Evolutionary conservation across 2,113 vertebrate species (phyloP).

Genomic region (Platysteira castanea): DNA sequence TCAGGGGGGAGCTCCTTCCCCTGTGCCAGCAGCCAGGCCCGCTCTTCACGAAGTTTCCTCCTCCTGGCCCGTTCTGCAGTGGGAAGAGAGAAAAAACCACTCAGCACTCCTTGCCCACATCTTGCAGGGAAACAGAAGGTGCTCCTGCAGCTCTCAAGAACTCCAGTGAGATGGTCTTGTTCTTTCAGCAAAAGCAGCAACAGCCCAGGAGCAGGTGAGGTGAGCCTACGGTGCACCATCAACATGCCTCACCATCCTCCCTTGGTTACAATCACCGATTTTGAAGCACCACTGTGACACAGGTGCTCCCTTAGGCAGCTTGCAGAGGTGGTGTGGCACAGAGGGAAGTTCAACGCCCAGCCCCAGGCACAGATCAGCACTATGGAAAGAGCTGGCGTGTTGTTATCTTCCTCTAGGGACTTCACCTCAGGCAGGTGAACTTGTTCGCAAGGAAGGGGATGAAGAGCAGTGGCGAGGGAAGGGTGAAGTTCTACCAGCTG

Average conservation of each 20-base stretch:
- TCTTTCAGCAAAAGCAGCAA: neutral
- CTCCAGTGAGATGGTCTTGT: neutral
- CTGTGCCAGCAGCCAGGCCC: slow-evolving; percentile 90
- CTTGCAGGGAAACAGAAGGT: neutral
- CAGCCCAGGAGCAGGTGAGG: neutral
- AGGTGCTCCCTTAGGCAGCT: neutral
- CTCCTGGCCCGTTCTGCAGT: slow-evolving; percentile 88
- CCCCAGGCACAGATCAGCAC: neutral
- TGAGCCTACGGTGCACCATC: neutral
- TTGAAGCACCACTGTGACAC: neutral
- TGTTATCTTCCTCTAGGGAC: neutral
- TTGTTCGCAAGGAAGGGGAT: neutral
- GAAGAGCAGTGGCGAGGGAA: neutral
- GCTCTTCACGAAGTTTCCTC: slow-evolving; percentile 90
- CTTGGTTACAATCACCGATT: neutral
- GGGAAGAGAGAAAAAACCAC: neutral
- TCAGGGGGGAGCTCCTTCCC: slow-evolving; percentile 92
- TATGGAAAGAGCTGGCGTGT: neutral
- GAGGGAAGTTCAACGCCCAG: neutral
- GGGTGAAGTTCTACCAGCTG: neutral
- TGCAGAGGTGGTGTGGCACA: neutral
- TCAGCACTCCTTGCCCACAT: neutral
- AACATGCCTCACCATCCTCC: neutral
- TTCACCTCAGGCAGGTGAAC: neutral
- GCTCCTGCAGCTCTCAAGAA: neutral